A percentile compares a stretch with the other conserved stretches of the same genome.
These are phyloP conservation scores for Ceratotherium simum DNA, from an alignment of 2,113 vertebrate species.

Conservation along the genomic window DNA sequence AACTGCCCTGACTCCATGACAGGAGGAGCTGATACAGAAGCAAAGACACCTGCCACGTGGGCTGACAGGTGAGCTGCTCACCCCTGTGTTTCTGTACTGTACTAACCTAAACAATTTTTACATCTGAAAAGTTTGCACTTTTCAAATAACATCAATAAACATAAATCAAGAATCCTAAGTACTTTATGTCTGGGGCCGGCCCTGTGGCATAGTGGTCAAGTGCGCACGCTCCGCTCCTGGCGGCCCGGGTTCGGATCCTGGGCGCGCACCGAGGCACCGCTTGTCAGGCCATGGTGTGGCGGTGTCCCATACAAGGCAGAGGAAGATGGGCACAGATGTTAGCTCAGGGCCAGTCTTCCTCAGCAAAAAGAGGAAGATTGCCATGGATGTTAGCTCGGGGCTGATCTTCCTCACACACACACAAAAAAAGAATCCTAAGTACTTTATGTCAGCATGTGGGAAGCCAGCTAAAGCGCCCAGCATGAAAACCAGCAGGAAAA, in stretches of 20 bases:
- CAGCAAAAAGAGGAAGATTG: too few species aligned
- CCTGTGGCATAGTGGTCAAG: too few species aligned
- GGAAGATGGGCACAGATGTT: too few species aligned
- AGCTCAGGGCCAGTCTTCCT: too few species aligned
- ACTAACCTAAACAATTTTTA: too few species aligned
- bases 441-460: neutral
- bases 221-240: too few species aligned
- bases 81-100: fast-evolving
- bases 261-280: too few species aligned
- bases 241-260: too few species aligned
- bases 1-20: fast-evolving
- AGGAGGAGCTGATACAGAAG: neutral
- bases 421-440: neutral
- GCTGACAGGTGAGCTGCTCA: fast-evolving
- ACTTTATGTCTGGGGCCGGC: neutral
- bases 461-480: neutral
- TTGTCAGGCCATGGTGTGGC: too few species aligned
- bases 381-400: too few species aligned
- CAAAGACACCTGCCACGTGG: fast-evolving
- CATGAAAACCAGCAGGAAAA: neutral
- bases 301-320: too few species aligned
- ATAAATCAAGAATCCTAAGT: neutral
- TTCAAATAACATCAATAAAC: neutral
- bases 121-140: neutral
- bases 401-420: too few species aligned